A percentile compares a stretch with the other conserved stretches of the same genome.
Conservation (phyloP, 2,113 vertebrate species). For the Lagopus leucura region DNA sequence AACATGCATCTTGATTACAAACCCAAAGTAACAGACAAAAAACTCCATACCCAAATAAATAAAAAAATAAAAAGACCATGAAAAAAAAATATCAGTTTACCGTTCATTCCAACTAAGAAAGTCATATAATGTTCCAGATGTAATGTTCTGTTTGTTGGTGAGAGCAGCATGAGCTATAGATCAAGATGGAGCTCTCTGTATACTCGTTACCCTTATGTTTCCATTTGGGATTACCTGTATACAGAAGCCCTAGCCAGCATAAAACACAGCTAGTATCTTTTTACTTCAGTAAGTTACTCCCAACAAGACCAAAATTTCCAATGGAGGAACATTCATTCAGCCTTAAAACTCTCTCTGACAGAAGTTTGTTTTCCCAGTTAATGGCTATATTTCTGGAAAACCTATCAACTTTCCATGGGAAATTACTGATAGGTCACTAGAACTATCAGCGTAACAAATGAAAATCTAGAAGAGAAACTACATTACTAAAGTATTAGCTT, state of each 20-base stretch:
- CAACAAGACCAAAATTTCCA: background rate
- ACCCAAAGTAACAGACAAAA: background rate
- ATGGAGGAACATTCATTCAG: background rate
- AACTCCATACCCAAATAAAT: background rate
- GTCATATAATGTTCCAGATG: background rate
- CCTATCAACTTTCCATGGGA: slow-evolving; percentile 1
- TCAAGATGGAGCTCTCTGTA: background rate
- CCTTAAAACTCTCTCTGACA: background rate
- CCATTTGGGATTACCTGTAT: background rate
- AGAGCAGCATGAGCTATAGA: background rate
- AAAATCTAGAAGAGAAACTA: background rate
- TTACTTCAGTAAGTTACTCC: background rate
- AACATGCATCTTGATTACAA: background rate
- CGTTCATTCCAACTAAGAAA: background rate
- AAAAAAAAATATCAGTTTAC: background rate
- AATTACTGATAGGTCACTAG: background rate
- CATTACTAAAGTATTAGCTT: background rate
- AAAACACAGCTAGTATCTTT: background rate
- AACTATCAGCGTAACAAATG: background rate
- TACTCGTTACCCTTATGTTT: background rate
- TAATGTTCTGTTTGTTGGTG: background rate
- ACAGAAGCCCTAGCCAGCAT: background rate
- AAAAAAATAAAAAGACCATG: background rate
- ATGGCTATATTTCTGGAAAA: slow-evolving; percentile 42
- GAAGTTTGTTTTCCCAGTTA: background rate